Evolutionary conservation across 2,797 vertebrate genomes (phyloP).

Genomic region (Tapera naevia): DNA sequence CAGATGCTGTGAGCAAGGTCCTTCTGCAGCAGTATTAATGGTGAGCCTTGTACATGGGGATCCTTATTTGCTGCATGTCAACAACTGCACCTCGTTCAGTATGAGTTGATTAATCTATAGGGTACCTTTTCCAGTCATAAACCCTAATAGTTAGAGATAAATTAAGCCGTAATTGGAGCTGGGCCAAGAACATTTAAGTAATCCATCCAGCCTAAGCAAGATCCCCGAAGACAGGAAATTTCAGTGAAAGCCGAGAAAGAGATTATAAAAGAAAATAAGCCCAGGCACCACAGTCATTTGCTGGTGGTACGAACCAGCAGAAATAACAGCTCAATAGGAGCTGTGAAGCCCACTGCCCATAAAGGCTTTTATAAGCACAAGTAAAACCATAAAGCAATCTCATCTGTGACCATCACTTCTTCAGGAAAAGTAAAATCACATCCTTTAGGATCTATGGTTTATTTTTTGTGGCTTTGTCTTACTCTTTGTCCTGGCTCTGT

Average conservation of each 20-base stretch:
- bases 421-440: not conserved
- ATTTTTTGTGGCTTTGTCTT: not conserved
- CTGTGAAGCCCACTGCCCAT: not conserved
- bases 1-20: not conserved
- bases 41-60: not conserved
- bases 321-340: not conserved
- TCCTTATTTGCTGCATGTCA: not conserved
- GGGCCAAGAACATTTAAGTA: conserved; percentile 15
- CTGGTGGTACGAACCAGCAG: not conserved
- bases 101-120: not conserved
- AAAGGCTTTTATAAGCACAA: not conserved
- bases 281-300: not conserved
- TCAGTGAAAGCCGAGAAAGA: not conserved
- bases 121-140: conserved; percentile 1
- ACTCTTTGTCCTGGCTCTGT: not conserved
- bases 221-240: not conserved
- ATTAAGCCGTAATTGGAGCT: not conserved
- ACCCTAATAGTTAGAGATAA: not conserved
- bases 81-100: not conserved
- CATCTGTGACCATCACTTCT: not conserved
- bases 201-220: conserved; percentile 10
- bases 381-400: not conserved
- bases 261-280: not conserved
- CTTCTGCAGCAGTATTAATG: not conserved
- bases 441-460: not conserved